phyloP scores from a whole-genome alignment of 2,888 invertebrate species.

The Trichopoda pennipes region DNA sequence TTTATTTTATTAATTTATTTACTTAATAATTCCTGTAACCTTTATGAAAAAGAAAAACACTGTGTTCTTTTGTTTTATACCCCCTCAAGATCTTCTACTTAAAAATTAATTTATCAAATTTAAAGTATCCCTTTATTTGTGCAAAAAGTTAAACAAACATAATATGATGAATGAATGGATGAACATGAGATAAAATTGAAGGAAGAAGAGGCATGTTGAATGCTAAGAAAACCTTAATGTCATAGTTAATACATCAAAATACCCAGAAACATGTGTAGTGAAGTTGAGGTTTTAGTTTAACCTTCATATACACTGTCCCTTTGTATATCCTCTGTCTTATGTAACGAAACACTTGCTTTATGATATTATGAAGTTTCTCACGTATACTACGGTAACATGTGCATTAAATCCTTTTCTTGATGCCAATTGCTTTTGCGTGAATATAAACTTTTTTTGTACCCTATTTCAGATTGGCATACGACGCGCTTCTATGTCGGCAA shows the following conservation, averaged over 20 bases:
- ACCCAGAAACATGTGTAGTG: conserved; percentile 47
- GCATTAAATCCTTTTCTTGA: conserved; percentile 67
- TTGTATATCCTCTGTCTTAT: background rate
- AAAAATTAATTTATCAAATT: conserved; percentile 62
- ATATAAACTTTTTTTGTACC: conserved; percentile 7
- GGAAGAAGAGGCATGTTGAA: conserved; percentile 25
- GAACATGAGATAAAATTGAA: conserved; percentile 16
- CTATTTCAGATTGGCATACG: conserved; percentile 34
- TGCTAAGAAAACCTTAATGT: conserved; percentile 44
- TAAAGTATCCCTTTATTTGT: background rate
- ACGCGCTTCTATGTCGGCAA: conserved; percentile 31
- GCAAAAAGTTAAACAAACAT: conserved; percentile 2
- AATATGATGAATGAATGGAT: conserved; percentile 28
- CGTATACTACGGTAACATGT: conserved; percentile 56
- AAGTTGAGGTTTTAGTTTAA: conserved; percentile 47
- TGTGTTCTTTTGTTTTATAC: background rate
- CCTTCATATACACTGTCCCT: conserved; percentile 2
- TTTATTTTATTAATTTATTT: background rate
- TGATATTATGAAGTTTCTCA: conserved; percentile 45
- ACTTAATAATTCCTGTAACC: background rate
- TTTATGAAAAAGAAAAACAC: background rate
- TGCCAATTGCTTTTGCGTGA: conserved; percentile 35
- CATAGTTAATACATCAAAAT: conserved; percentile 61
- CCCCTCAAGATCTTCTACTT: conserved; percentile 32
- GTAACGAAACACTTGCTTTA: conserved; percentile 13